Conservation (phyloP, 2,888 invertebrate genomes). For the Melanostoma scalare region DNA sequence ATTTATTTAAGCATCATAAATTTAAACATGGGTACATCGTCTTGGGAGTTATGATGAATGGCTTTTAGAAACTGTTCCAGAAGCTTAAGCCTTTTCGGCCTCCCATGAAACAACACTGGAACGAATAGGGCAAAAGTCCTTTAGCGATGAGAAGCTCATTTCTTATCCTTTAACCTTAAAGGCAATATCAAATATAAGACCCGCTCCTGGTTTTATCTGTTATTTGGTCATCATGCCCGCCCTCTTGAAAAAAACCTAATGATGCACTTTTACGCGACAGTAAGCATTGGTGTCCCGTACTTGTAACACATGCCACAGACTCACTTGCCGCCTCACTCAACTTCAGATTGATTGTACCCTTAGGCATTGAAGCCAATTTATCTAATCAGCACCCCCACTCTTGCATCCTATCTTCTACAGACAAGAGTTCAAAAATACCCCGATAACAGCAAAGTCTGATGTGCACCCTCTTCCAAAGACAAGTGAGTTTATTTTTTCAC, state of each 20-base stretch:
- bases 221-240: not conserved
- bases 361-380: conserved; percentile 72
- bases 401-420: conserved; percentile 19
- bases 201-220: conserved; percentile 35
- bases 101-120: too few relatives aligned
- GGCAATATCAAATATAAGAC: not conserved
- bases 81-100: too few relatives aligned
- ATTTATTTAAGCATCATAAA: too few relatives aligned
- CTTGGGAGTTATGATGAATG: too few relatives aligned
- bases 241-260: conserved; percentile 48
- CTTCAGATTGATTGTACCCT: conserved; percentile 67
- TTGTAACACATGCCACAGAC: conserved; percentile 51
- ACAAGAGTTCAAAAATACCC: conserved; percentile 27
- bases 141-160: too few relatives aligned
- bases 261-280: conserved; percentile 54
- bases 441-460: conserved; percentile 13
- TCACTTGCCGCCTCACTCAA: conserved; percentile 62
- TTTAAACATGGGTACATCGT: too few relatives aligned
- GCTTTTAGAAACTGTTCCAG: too few relatives aligned
- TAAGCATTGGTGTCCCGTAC: conserved; percentile 4
- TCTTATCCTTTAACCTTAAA: too few relatives aligned
- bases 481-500: conserved; percentile 51
- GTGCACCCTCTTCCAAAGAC: conserved; percentile 23
- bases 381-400: conserved; percentile 72
- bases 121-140: too few relatives aligned